These are phyloP conservation scores for Urocynchramus pylzowi DNA, from an alignment of 2,113 vertebrate genomes.

Conservation along the genomic window DNA sequence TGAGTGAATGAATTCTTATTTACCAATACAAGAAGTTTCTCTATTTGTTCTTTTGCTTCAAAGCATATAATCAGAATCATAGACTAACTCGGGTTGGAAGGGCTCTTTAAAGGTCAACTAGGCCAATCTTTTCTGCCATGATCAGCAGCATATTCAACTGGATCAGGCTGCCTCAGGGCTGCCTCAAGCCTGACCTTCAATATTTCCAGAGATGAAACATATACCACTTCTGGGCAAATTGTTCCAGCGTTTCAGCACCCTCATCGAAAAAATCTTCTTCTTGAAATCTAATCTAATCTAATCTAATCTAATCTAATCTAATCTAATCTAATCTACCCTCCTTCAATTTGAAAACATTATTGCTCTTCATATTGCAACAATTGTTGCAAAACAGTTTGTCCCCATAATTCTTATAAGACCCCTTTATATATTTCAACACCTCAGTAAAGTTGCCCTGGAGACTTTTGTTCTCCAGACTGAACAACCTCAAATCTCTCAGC, in stretches of 20 bases:
- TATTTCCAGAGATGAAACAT: background rate
- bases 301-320: background rate
- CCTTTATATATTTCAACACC: fast-evolving
- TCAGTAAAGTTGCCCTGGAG: background rate
- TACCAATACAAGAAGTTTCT: background rate
- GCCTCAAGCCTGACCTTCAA: background rate
- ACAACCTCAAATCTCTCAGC: background rate
- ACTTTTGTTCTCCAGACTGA: background rate
- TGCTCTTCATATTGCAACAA: fast-evolving
- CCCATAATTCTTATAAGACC: background rate
- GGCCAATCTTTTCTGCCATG: background rate
- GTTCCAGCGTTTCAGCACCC: background rate
- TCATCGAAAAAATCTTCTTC: background rate
- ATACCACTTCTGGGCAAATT: background rate
- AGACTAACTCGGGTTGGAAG: background rate
- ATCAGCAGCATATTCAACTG: background rate
- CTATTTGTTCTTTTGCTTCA: background rate
- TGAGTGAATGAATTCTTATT: background rate
- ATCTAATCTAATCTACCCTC: background rate
- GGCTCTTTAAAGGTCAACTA: background rate
- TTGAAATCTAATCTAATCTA: background rate
- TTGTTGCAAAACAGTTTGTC: background rate
- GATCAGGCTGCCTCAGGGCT: background rate
- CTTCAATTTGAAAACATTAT: background rate
- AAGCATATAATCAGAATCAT: background rate